Conservation (phyloP, 2,888 invertebrate species). For the Endotricha flammealis region DNA sequence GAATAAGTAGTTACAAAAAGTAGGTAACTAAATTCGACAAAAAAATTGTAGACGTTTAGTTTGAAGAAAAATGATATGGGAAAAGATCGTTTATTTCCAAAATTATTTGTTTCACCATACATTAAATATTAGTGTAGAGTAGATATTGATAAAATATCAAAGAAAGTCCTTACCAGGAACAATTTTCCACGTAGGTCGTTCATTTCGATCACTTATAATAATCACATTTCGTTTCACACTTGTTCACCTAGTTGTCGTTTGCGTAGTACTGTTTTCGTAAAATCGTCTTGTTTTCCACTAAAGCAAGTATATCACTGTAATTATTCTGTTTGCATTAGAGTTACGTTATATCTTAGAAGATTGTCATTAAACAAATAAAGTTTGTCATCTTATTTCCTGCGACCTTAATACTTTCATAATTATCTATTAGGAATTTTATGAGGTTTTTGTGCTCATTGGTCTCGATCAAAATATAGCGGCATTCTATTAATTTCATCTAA, state of each 20-base stretch:
- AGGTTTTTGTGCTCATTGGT: conserved; percentile 3
- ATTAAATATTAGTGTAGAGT: too few relatives aligned
- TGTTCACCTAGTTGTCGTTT: conserved; percentile 41
- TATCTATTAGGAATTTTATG: conserved; percentile 3
- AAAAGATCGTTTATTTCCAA: too few relatives aligned
- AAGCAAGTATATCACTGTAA: conserved; percentile 48
- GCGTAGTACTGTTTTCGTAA: conserved; percentile 45
- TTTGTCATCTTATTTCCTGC: conserved; percentile 64
- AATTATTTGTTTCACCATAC: too few relatives aligned
- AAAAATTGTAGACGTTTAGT: too few relatives aligned
- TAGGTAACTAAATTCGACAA: too few relatives aligned
- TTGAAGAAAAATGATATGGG: too few relatives aligned
- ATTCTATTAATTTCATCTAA: too few relatives aligned
- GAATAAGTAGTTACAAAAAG: too few relatives aligned
- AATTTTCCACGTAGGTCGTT: conserved; percentile 40
- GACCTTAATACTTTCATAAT: conserved; percentile 25
- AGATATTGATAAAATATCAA: not conserved
- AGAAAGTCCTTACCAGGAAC: conserved; percentile 40
- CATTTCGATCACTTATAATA: conserved; percentile 28
- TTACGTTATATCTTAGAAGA: conserved; percentile 54
- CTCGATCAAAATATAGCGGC: conserved; percentile 1
- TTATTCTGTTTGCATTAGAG: conserved; percentile 49
- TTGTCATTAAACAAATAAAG: conserved; percentile 57
- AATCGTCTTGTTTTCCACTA: conserved; percentile 37
- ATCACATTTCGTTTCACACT: conserved; percentile 27